phyloP scores from a whole-genome alignment of 2,888 invertebrate species.

The Norana najaformis region DNA sequence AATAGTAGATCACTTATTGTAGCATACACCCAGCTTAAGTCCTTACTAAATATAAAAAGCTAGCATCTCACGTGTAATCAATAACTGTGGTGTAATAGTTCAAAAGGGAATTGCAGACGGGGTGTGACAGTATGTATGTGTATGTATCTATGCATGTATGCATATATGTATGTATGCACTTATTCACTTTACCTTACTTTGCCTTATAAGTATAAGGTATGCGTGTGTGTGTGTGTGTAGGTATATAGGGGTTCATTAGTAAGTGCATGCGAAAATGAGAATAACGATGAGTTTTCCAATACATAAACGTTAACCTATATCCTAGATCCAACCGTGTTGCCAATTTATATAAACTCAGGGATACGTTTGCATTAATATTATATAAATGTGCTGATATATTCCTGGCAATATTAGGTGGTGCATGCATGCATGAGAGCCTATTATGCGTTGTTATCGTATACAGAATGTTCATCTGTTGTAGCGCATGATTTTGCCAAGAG shows the following conservation, averaged over 20 bases:
- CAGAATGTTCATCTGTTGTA: background rate
- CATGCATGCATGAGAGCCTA: background rate
- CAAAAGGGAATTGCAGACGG: too few species aligned
- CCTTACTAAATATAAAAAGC: too few species aligned
- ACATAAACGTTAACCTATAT: background rate
- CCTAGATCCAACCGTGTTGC: background rate
- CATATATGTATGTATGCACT: background rate
- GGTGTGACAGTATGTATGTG: too few species aligned
- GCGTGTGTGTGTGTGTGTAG: background rate
- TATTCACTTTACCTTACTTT: background rate
- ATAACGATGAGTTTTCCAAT: background rate
- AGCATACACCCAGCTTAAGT: too few species aligned
- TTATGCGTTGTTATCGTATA: background rate
- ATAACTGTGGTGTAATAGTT: too few species aligned
- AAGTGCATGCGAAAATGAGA: background rate
- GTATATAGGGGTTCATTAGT: background rate
- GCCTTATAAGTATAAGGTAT: background rate
- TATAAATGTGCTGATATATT: background rate
- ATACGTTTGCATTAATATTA: background rate
- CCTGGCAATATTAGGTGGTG: background rate
- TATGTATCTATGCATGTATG: too few species aligned
- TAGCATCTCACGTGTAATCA: too few species aligned
- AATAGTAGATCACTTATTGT: too few species aligned
- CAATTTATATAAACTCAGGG: background rate
- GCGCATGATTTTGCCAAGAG: slow-evolving; percentile 3